Conservation (phyloP, 2,888 invertebrate genomes). For the Autographa gamma region DNA sequence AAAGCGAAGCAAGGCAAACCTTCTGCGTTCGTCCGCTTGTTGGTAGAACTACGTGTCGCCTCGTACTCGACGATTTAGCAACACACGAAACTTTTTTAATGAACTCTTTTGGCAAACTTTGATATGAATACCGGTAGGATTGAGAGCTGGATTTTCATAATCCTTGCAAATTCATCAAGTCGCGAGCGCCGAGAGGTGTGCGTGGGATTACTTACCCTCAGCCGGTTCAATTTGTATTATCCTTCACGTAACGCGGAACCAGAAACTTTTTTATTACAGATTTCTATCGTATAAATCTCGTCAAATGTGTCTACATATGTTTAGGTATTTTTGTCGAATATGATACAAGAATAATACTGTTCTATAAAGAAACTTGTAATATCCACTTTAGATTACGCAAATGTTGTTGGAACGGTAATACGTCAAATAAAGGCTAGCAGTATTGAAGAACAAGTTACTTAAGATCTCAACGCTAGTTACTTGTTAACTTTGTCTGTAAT, state of each 20-base stretch:
- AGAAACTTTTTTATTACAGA: background rate
- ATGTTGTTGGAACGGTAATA: background rate
- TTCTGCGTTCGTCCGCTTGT: constrained; percentile 9
- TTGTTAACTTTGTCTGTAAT: background rate
- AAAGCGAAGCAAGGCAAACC: background rate
- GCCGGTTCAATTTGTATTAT: constrained; percentile 52
- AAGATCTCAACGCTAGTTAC: too few species aligned
- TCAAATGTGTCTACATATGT: background rate
- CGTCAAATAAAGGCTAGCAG: too few species aligned
- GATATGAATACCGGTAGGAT: constrained; percentile 36
- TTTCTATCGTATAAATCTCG: background rate
- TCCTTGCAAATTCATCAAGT: constrained; percentile 48
- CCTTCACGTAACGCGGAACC: constrained; percentile 10
- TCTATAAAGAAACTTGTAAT: too few species aligned
- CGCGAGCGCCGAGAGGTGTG: constrained; percentile 20
- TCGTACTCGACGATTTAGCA: constrained; percentile 30
- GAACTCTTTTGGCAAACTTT: constrained; percentile 52
- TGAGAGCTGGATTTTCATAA: constrained; percentile 50
- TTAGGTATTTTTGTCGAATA: background rate
- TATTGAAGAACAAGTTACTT: too few species aligned
- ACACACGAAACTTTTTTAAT: constrained; percentile 57
- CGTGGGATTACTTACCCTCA: constrained; percentile 45
- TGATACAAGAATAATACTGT: background rate
- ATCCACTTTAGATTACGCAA: too few species aligned
- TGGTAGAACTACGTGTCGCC: constrained; percentile 2